These are phyloP conservation scores for Octonoba sinensis DNA, from an alignment of 2,888 invertebrate genomes.

Conservation along the genomic window DNA sequence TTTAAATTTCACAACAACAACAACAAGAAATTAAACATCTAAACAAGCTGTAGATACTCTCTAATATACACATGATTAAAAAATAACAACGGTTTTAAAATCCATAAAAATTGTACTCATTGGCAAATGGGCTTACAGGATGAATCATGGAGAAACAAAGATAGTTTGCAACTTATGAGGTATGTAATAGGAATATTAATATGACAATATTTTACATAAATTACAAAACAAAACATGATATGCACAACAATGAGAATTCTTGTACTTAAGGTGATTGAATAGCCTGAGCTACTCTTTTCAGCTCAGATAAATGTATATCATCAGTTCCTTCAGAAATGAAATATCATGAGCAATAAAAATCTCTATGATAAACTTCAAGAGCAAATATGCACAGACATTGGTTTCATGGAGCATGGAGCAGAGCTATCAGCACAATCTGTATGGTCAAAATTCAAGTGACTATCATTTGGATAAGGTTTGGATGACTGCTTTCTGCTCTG, in stretches of 20 bases:
- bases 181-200: conserved; percentile 58
- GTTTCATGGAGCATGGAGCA: conserved; percentile 71
- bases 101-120: conserved; percentile 59
- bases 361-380: conserved; percentile 18
- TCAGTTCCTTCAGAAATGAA: too few species aligned
- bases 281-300: conserved; percentile 10
- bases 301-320: neutral
- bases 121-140: conserved; percentile 47
- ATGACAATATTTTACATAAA: conserved; percentile 39
- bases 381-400: conserved; percentile 67
- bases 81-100: conserved; percentile 42
- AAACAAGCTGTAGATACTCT: conserved; percentile 14
- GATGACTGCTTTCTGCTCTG: conserved; percentile 39
- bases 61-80: conserved; percentile 31
- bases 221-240: conserved; percentile 56
- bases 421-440: conserved; percentile 71
- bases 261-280: conserved; percentile 60
- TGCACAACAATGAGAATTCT: conserved; percentile 59
- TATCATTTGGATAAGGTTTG: conserved; percentile 62
- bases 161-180: conserved; percentile 53
- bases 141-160: conserved; percentile 38
- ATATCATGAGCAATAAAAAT: conserved; percentile 19
- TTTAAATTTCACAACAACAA: conserved; percentile 15
- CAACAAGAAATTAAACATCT: conserved; percentile 8
- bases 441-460: conserved; percentile 67